Conservation (phyloP, 2,113 vertebrate genomes). For the Ochotona curzoniae region DNA sequence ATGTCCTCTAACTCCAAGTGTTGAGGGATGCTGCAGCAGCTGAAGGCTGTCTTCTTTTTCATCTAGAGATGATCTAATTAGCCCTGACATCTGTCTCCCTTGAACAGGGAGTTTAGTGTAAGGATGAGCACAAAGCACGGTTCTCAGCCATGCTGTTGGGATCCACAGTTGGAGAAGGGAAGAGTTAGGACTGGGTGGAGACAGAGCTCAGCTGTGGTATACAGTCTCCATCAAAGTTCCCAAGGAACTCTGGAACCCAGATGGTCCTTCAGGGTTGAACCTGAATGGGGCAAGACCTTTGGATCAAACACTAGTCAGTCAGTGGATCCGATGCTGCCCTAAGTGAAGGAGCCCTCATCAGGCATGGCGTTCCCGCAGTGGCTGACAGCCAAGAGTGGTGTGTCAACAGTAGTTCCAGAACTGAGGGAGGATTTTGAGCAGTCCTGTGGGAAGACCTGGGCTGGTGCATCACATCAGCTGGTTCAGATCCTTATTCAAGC, state of each 20-base stretch:
- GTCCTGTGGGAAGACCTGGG: not conserved
- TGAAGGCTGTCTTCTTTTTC: not conserved
- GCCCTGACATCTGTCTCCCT: not conserved
- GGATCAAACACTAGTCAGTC: not conserved
- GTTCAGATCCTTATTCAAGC: not conserved
- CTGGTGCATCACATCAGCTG: not conserved
- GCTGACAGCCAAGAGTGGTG: not conserved
- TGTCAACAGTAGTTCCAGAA: not conserved
- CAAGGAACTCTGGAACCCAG: not conserved
- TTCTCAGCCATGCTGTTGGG: not conserved
- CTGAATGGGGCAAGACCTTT: not conserved
- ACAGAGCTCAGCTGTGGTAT: not conserved
- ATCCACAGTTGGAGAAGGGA: not conserved
- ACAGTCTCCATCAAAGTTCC: not conserved
- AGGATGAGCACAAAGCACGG: not conserved
- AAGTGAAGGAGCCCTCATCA: not conserved
- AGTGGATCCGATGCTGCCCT: not conserved
- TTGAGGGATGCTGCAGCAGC: not conserved
- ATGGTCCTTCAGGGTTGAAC: not conserved
- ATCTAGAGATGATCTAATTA: not conserved
- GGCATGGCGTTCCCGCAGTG: not conserved
- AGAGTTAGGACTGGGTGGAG: not conserved
- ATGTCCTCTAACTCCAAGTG: not conserved
- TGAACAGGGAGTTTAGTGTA: not conserved
- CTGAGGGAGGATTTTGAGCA: not conserved